phyloP scores from a whole-genome alignment of 2,888 invertebrate genomes.

The Ennomos erosarius region DNA sequence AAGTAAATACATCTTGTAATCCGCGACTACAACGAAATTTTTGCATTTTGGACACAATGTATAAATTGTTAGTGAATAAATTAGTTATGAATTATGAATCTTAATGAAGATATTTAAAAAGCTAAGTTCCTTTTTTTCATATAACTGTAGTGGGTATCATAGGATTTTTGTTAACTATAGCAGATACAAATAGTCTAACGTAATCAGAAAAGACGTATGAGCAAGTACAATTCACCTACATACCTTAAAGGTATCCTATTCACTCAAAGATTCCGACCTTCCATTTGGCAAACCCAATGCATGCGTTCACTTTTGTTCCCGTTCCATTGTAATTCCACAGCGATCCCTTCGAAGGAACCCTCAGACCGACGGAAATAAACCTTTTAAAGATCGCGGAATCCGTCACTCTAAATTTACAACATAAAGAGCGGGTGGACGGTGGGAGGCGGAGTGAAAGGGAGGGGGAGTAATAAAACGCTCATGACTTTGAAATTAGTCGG shows the following conservation, averaged over 20 bases:
- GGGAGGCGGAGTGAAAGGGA: conserved; percentile 1
- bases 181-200: not conserved
- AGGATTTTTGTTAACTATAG: too few relatives aligned
- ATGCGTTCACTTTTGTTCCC: conserved; percentile 16
- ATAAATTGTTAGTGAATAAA: too few relatives aligned
- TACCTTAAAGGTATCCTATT: not conserved
- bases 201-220: conserved; percentile 1
- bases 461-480: conserved; percentile 54
- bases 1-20: too few relatives aligned
- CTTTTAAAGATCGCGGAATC: conserved; percentile 31
- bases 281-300: conserved; percentile 20
- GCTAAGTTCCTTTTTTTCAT: too few relatives aligned
- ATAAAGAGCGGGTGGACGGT: conserved; percentile 29
- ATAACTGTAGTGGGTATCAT: too few relatives aligned
- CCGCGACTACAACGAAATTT: too few relatives aligned
- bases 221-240: not conserved
- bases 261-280: conserved; percentile 4
- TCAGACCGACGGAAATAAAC: conserved; percentile 26
- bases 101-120: too few relatives aligned
- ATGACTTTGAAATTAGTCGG: conserved; percentile 75
- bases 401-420: conserved; percentile 42
- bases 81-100: too few relatives aligned
- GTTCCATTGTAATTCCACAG: conserved; percentile 18
- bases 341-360: conserved; percentile 17
- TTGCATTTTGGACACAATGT: too few relatives aligned